Conservation (phyloP, 2,888 invertebrate species). For the Cacoxenus indagator region DNA sequence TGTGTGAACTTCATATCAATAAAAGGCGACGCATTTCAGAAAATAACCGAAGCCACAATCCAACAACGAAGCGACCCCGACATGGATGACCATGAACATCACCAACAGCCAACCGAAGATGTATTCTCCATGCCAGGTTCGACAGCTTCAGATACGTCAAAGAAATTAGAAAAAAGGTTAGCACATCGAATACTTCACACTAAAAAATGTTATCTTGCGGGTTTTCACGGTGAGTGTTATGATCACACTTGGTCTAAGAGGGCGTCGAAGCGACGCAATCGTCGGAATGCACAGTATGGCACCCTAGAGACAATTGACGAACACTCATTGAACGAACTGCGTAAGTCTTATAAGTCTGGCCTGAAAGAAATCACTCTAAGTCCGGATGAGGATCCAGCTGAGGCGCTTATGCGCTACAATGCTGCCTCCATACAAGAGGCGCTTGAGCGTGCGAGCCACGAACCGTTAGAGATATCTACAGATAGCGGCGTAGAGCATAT, state of each 20-base stretch:
- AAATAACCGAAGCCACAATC: constrained; percentile 45
- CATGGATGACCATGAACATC: constrained; percentile 22
- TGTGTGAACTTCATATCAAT: constrained; percentile 60
- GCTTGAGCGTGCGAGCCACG: constrained; percentile 53
- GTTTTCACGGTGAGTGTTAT: neutral
- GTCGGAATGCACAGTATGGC: constrained; percentile 52
- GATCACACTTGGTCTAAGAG: neutral
- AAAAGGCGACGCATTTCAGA: constrained; percentile 71
- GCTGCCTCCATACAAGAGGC: constrained; percentile 65
- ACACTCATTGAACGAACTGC: constrained; percentile 55
- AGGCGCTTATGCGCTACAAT: constrained; percentile 66
- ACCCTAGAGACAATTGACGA: constrained; percentile 64
- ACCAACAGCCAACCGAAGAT: neutral
- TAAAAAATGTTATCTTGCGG: neutral
- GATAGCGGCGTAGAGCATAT: constrained; percentile 25
- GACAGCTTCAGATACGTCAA: constrained; percentile 23
- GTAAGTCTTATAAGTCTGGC: constrained; percentile 59
- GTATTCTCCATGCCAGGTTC: constrained; percentile 16
- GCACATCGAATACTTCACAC: constrained; percentile 37
- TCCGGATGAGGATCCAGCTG: constrained; percentile 65
- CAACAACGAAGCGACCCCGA: constrained; percentile 10
- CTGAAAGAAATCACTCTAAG: constrained; percentile 66
- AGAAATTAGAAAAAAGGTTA: constrained; percentile 51
- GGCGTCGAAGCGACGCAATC: constrained; percentile 3
- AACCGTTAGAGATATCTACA: constrained; percentile 56